Percentiles rank a stretch among this genome's conserved stretches.
phyloP scores from a whole-genome alignment of 2,797 vertebrate species.

The Corythornis leucogaster region DNA sequence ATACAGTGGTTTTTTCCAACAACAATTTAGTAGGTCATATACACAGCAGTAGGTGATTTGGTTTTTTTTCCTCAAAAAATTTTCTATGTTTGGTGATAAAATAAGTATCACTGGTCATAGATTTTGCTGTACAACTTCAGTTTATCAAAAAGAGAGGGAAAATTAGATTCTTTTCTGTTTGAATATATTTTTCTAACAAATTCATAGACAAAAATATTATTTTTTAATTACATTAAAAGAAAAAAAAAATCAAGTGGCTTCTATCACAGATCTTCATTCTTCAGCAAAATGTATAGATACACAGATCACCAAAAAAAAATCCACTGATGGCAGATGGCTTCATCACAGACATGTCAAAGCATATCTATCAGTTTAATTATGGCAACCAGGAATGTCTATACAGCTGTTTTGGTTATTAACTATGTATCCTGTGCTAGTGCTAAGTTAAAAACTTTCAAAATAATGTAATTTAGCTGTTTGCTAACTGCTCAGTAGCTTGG shows the following conservation, averaged over 20 bases:
- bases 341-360: background rate
- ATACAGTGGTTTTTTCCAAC: background rate
- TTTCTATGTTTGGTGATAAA: background rate
- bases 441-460: background rate
- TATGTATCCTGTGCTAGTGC: background rate
- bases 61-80: background rate
- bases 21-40: background rate
- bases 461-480: background rate
- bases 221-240: background rate
- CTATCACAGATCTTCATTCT: background rate
- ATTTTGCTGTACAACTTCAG: background rate
- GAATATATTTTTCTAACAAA: background rate
- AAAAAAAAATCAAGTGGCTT: background rate
- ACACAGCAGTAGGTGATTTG: background rate
- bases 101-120: background rate
- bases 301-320: background rate
- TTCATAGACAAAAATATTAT: background rate
- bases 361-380: slow-evolving; percentile 15
- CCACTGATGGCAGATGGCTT: background rate
- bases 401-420: slow-evolving; percentile 3
- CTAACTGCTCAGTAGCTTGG: slow-evolving; percentile 16
- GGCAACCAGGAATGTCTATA: background rate
- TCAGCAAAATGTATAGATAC: background rate
- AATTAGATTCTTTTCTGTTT: background rate
- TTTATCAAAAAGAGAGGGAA: background rate